These are phyloP conservation scores for Ara ararauna DNA, from an alignment of 2,797 vertebrate genomes.

Conservation along the genomic window DNA sequence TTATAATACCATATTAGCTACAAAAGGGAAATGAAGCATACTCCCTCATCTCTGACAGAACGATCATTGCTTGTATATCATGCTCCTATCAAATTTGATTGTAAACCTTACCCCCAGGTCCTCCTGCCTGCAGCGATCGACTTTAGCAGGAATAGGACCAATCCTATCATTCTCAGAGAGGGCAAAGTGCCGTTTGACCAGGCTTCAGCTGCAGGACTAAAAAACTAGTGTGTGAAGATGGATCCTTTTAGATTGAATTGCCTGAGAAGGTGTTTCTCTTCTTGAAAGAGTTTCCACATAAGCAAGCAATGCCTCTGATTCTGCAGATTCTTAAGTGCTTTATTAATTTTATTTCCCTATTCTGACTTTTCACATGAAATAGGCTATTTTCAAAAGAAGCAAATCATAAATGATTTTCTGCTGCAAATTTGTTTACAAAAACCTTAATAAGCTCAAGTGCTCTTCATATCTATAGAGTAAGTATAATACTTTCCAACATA, in stretches of 20 bases:
- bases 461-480: neutral
- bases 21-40: neutral
- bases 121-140: neutral
- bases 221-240: neutral
- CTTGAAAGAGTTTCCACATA: neutral
- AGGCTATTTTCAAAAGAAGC: neutral
- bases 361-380: neutral
- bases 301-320: neutral
- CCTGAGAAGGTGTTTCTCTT: neutral
- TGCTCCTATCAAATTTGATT: neutral
- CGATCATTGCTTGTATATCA: neutral
- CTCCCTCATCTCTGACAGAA: neutral
- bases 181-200: neutral
- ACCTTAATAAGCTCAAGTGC: neutral
- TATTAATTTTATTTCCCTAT: neutral
- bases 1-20: neutral
- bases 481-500: neutral
- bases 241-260: neutral
- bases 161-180: neutral
- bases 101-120: neutral
- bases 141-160: neutral
- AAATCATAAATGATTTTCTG: neutral
- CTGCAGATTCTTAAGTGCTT: neutral
- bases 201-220: neutral
- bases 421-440: neutral